Conservation (phyloP, 2,797 vertebrate genomes). For the Spheniscus humboldti region DNA sequence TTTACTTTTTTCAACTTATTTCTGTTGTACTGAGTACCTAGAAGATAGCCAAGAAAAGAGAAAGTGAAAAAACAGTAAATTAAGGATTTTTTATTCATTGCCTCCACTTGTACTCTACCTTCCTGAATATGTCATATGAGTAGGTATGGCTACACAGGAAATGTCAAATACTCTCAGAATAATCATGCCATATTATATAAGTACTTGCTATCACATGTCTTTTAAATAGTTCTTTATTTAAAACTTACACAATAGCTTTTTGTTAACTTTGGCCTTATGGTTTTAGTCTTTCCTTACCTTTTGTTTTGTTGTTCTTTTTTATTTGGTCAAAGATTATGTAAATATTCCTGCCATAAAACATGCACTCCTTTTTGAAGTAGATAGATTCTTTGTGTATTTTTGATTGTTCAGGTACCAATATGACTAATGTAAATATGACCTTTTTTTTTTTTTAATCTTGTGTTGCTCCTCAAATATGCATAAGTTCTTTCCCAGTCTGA, state of each 20-base stretch:
- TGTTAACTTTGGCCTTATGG: not conserved
- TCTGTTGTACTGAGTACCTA: not conserved
- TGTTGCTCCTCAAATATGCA: not conserved
- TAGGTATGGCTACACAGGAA: not conserved
- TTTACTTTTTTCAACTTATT: not conserved
- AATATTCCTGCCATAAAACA: not conserved
- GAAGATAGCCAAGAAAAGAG: not conserved
- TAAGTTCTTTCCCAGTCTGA: not conserved
- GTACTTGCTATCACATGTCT: not conserved
- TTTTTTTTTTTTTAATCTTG: not conserved
- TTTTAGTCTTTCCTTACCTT: not conserved
- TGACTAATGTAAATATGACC: not conserved
- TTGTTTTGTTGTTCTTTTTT: not conserved
- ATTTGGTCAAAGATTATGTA: not conserved
- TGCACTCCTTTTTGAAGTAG: not conserved
- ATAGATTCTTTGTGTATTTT: not conserved
- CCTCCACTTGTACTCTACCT: not conserved
- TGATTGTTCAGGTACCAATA: not conserved
- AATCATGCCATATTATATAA: not conserved
- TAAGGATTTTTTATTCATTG: not conserved
- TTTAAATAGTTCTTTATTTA: not conserved
- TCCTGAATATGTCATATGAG: not conserved
- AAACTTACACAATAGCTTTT: not conserved
- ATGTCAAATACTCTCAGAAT: not conserved
- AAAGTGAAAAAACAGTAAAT: not conserved